Percentiles rank a stretch among this genome's conserved stretches.
These are phyloP conservation scores for Siniperca chuatsi DNA, from an alignment of 2,113 vertebrate species.

Conservation along the genomic window DNA sequence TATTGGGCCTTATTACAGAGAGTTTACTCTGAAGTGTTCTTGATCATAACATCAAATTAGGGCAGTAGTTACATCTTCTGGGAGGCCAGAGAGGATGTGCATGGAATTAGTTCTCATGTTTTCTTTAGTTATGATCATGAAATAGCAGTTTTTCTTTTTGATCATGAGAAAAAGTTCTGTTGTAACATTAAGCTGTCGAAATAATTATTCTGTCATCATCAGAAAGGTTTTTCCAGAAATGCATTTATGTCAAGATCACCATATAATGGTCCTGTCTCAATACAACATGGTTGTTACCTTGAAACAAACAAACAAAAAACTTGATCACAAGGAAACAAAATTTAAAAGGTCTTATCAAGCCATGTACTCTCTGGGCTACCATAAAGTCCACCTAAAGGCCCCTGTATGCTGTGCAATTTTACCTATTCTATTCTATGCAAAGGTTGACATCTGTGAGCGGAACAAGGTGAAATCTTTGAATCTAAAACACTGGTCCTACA, in stretches of 20 bases:
- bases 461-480: neutral
- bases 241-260: neutral
- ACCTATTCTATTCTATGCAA: neutral
- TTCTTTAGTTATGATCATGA: neutral
- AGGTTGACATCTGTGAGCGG: neutral
- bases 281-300: neutral
- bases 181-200: neutral
- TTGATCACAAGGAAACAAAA: neutral
- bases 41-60: neutral
- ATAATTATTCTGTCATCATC: slow-evolving; percentile 4
- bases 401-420: neutral
- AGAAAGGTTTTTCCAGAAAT: neutral
- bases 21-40: neutral
- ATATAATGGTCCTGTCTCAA: too few species aligned
- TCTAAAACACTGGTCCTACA: neutral
- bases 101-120: neutral
- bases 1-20: neutral
- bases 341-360: neutral
- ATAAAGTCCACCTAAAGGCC: neutral
- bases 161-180: neutral
- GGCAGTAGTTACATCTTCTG: neutral
- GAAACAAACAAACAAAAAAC: too few species aligned
- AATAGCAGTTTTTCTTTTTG: neutral
- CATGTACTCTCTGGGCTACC: neutral
- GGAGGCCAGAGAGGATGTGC: neutral